phyloP scores from a whole-genome alignment of 2,797 vertebrate species.

The Cossypha dichroa region DNA sequence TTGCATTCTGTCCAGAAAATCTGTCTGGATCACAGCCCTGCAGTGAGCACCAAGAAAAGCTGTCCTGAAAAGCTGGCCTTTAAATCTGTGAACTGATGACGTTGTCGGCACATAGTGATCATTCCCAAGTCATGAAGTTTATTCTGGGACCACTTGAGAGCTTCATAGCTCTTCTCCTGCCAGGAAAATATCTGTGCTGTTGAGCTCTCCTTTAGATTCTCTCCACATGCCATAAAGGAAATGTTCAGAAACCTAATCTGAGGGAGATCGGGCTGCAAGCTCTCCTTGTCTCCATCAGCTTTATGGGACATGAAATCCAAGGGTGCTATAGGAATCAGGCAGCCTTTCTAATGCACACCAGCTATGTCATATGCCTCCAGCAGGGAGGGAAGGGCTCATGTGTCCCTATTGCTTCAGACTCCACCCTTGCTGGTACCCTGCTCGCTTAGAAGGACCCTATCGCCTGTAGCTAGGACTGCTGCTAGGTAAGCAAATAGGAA shows the following conservation, averaged over 20 bases:
- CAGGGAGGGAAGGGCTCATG: background rate
- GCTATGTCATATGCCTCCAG: background rate
- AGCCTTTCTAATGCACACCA: background rate
- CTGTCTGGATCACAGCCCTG: background rate
- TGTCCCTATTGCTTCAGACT: background rate
- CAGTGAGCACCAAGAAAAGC: background rate
- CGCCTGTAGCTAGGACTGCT: background rate
- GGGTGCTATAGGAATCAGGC: background rate
- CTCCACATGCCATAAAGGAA: conserved; percentile 51
- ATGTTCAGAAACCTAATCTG: conserved; percentile 54
- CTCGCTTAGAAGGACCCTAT: background rate
- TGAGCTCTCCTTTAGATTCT: conserved; percentile 53
- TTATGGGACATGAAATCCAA: background rate
- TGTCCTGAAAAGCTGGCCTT: conserved; percentile 22
- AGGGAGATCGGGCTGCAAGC: background rate
- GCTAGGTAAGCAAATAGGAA: background rate
- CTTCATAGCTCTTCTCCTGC: conserved; percentile 49
- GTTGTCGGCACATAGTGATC: conserved; percentile 57
- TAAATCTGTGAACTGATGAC: background rate
- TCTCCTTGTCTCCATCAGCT: background rate
- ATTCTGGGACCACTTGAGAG: conserved; percentile 62
- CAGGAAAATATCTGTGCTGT: conserved; percentile 58
- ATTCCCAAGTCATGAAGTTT: conserved; percentile 60
- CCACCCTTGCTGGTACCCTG: background rate
- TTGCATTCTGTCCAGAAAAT: background rate